Evolutionary conservation across 1,140 invertebrate species (phyloP), one percentile per base, ranked within the genome.

Genomic region (Fopius arisanus): DNA sequence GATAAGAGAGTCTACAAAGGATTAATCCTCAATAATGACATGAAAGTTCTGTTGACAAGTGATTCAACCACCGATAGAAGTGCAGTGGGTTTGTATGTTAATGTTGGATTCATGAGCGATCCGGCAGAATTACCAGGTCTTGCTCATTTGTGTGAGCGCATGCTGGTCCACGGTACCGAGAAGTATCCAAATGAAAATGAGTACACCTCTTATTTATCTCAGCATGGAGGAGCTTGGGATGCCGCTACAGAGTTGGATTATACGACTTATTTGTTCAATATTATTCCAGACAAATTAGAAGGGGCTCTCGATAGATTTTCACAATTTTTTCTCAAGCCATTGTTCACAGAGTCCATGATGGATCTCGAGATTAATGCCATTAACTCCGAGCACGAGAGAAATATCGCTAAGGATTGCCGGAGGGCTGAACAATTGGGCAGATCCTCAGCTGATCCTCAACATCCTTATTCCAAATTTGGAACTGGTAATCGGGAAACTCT

Each of bases 81-180:
- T 59, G 96, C 97, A 2, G 97, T 96, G 37, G 92, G 96, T 14
- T 79, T 96, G 40, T 91, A 93, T 77, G 93, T 96, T 67, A 92
- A 93, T 86, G 90, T 95, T 80, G 94, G 94, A 14, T 92, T 91
- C 78, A 91, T 99, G 89, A 94, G 91, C 79, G 97, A 99, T 88
- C 97, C 97, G 0, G 89, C 91, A 40, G 91, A 96, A 66, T 80
- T 98, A 6, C 96, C 95, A 3, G 97, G 97, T 0, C 86, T 99
- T 70, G 97, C 97, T 12, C 97, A 99, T 85, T 99, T 99, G 85
- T 97, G 96, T 85, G 97, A 99, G 85, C 97, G 99, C 83, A 99
- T 99, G 97, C 89, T 99, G 3, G 99, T 99, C 85, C 86, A 98
- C 59, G 97, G 97, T 12, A 98, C 94, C 0, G 89, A 96, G 79